phyloP scores from a whole-genome alignment of 1,140 invertebrate genomes.

The Macrobrachium nipponense region DNA sequence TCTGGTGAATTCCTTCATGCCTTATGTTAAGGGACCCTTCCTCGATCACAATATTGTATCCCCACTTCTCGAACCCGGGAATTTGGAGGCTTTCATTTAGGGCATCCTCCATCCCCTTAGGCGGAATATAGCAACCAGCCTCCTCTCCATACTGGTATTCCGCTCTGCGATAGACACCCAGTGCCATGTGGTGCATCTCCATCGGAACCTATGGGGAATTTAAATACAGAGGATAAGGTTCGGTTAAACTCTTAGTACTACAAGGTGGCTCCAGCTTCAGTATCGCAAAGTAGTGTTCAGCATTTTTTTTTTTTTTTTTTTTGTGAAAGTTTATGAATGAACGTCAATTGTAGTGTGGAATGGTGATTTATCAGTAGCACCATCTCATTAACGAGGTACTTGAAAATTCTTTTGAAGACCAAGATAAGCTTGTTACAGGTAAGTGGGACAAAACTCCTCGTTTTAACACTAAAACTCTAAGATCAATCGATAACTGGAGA shows the following conservation, averaged over 20 bases:
- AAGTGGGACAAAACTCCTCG: no score
- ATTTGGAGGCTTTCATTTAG: slow-evolving; percentile 51
- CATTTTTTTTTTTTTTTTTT: no score
- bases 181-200: slow-evolving; percentile 58
- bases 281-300: no score
- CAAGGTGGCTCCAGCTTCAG: no score
- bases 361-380: no score
- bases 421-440: no score
- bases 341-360: no score
- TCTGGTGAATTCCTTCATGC: slow-evolving; percentile 38
- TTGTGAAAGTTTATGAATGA: no score
- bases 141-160: slow-evolving; percentile 63
- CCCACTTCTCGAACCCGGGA: slow-evolving; percentile 64
- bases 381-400: no score
- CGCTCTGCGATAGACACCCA: slow-evolving; percentile 52
- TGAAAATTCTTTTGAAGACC: no score
- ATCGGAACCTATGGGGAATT: slow-evolving; percentile 60
- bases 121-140: slow-evolving; percentile 62
- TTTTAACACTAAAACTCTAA: no score
- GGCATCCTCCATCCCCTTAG: slow-evolving; percentile 49
- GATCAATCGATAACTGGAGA: no score
- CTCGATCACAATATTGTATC: slow-evolving; percentile 53
- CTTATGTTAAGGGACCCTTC: slow-evolving; percentile 58
- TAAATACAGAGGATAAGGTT: neutral
- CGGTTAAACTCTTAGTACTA: neutral